Percentiles rank a stretch among this genome's conserved stretches.
Conservation (phyloP, 2,797 vertebrate genomes). For the Paratrypauchen microcephalus region DNA sequence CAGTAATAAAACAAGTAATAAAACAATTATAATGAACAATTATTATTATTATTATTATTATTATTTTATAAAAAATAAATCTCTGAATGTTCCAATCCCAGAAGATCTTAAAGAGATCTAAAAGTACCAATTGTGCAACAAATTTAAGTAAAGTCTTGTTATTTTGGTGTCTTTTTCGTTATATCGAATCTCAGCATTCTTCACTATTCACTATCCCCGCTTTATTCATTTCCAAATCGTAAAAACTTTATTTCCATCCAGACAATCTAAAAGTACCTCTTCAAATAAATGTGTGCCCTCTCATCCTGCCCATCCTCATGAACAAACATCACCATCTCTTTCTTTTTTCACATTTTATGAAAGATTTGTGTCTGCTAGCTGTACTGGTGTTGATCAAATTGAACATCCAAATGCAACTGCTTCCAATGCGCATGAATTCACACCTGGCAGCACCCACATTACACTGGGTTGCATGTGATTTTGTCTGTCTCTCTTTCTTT, state of each 20-base stretch:
- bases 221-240: background rate
- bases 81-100: too few relatives aligned
- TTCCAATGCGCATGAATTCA: constrained; percentile 8
- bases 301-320: background rate
- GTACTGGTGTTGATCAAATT: background rate
- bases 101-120: too few relatives aligned
- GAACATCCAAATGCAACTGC: background rate
- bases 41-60: too few relatives aligned
- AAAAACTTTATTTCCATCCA: background rate
- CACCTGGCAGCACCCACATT: constrained; percentile 9
- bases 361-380: background rate
- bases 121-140: too few relatives aligned
- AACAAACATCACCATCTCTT: background rate
- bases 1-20: too few relatives aligned
- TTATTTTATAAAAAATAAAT: too few relatives aligned
- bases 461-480: constrained; percentile 51
- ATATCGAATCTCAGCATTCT: background rate
- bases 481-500: constrained; percentile 28
- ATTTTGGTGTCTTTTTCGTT: too few relatives aligned
- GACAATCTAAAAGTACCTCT: background rate
- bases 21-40: too few relatives aligned
- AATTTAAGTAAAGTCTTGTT: too few relatives aligned
- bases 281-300: background rate
- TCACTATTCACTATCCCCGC: background rate
- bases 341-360: background rate